Evolutionary conservation across 2,113 vertebrate genomes (phyloP), one percentile per base, ranked within the genome.

Genomic region (Microtus montanus): DNA sequence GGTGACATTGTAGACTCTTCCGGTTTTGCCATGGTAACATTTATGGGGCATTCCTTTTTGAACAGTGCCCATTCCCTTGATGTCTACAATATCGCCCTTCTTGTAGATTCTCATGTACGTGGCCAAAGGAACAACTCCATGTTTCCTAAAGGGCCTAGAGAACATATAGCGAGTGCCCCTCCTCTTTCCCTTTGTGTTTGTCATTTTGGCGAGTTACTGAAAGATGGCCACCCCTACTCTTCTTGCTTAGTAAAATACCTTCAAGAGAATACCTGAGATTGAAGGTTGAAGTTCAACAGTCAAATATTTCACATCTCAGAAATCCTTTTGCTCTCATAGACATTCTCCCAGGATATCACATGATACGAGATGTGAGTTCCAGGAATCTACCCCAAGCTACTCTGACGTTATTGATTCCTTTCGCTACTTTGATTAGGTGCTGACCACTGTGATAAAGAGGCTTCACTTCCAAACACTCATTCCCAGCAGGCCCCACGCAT

Each of bases 301-400:
- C 61, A 41, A 86, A 44, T 54, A 24, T 70, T 90, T 95, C 90
- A 33, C 63, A 54, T 71, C 49, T 95, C 28, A 35, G 68, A 96
- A 79, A 54, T 78, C 47, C 35, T 41, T 92, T 15, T 94, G 41
- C 80, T 86, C 95, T 89, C 85, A 63, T 30, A 66, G 24, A 47
- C 63, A 38, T 0, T 73, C 35, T 87, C 52, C 54, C 0, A 71
- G 2, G 85, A 2, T 44, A 73, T 66, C 3, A 61, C 13, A 41
- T 17, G 28, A 30, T 33, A 58, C 28, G 28, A 79, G 52, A 83
- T 83, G 33, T 87, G 71, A 93, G 49, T 63, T 90, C 20, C 22
- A 92, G 54, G 78, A 30, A 70, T 71, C 64, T 66, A 20, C 52
- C 38, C 22, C 38, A 80, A 71, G 14, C 71, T 90, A 90, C 33